These are phyloP conservation scores for Drosophila bifasciata DNA, from an alignment of 1,140 invertebrate species.

Conservation along the genomic window DNA sequence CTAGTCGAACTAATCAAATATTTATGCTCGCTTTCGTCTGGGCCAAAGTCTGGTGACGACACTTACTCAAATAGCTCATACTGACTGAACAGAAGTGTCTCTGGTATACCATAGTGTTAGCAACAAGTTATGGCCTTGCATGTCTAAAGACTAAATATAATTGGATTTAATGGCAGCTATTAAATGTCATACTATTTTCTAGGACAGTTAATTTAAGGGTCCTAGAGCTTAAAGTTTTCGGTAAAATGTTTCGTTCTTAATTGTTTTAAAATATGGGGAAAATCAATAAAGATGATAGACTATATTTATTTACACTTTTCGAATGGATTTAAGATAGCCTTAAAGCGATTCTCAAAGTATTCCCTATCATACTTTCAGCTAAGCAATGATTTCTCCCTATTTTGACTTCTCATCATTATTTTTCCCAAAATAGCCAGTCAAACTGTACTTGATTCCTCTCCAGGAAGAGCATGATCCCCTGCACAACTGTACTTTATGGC, in stretches of 20 bases:
- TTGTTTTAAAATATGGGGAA: not conserved
- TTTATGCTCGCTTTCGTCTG: constrained; percentile 54
- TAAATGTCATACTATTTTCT: constrained; percentile 17
- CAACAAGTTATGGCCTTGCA: constrained; percentile 41
- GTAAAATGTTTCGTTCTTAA: not conserved
- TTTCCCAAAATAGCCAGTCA: not conserved
- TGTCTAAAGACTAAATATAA: constrained; percentile 15
- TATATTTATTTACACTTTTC: too few species aligned
- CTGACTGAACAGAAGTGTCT: too few species aligned
- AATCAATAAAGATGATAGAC: not conserved
- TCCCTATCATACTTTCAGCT: too few species aligned
- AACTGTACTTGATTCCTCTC: not conserved
- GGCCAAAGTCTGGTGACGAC: constrained; percentile 56
- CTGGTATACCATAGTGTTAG: constrained; percentile 4
- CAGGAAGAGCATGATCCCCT: not conserved
- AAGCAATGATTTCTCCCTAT: too few species aligned
- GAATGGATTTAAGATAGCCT: too few species aligned
- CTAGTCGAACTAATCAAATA: constrained; percentile 53
- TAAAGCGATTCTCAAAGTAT: too few species aligned
- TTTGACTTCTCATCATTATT: too few species aligned
- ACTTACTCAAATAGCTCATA: constrained; percentile 32
- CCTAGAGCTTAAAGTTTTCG: constrained; percentile 8
- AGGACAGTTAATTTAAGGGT: constrained; percentile 18
- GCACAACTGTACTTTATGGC: not conserved
- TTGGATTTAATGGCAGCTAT: constrained; percentile 4